Evolutionary conservation across 2,113 vertebrate genomes (phyloP).

Genomic region (Ceyx cyanopectus): DNA sequence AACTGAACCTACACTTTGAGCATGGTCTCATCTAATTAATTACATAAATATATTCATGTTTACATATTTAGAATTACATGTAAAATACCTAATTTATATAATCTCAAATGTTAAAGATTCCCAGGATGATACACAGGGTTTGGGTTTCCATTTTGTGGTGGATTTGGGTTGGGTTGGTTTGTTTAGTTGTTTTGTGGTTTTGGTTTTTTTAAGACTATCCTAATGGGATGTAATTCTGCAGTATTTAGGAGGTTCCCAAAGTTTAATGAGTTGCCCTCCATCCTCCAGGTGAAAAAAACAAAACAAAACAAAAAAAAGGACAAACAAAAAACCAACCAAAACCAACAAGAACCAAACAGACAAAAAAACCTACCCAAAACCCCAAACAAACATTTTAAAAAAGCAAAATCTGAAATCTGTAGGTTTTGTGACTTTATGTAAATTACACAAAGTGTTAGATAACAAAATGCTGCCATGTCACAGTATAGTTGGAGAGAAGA

Average conservation of each 20-base stretch:
- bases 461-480: neutral
- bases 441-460: neutral
- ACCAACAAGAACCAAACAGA: neutral
- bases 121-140: neutral
- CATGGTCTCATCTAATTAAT: neutral
- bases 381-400: neutral
- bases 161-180: no score
- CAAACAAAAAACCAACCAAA: neutral
- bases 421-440: fast-evolving
- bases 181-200: no score
- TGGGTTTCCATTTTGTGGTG: no score
- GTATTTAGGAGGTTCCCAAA: neutral
- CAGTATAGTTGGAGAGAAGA: neutral
- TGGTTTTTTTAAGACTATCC: fast-evolving
- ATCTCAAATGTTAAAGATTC: neutral
- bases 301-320: neutral
- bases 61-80: neutral
- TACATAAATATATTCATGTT: neutral
- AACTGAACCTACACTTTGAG: neutral
- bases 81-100: neutral
- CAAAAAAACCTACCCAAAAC: neutral
- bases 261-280: neutral
- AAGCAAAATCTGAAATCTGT: neutral
- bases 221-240: neutral
- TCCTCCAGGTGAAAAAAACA: neutral